These are phyloP conservation scores for Orthosia cruda DNA, from an alignment of 2,888 invertebrate species.

Conservation along the genomic window DNA sequence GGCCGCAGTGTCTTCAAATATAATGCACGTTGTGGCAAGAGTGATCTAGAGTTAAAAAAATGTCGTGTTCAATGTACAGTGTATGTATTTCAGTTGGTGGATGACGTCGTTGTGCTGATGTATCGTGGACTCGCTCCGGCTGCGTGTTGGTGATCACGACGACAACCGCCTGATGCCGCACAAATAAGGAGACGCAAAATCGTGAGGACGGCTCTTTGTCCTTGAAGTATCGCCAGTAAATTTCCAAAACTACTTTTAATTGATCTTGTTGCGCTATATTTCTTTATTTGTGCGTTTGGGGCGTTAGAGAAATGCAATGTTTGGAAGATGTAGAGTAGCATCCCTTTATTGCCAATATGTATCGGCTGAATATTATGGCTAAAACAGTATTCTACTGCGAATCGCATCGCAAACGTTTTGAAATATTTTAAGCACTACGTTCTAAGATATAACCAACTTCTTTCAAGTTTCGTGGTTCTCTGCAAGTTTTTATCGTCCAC, in stretches of 20 bases:
- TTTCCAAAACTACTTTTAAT: neutral
- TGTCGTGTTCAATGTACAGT: slow-evolving; percentile 58
- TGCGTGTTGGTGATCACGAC: slow-evolving; percentile 19
- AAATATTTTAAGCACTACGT: slow-evolving; percentile 13
- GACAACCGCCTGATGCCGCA: neutral
- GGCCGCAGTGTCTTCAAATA: slow-evolving; percentile 59
- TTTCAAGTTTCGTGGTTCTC: neutral
- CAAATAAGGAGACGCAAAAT: neutral
- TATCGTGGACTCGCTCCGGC: slow-evolving; percentile 17
- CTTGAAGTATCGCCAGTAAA: neutral
- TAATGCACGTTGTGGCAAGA: slow-evolving; percentile 49
- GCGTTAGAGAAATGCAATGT: neutral
- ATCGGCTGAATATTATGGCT: neutral
- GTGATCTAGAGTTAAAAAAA: slow-evolving; percentile 45
- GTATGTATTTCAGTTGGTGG: slow-evolving; percentile 48
- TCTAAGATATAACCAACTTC: slow-evolving; percentile 5
- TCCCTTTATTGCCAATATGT: slow-evolving; percentile 20
- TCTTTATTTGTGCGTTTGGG: slow-evolving; percentile 3
- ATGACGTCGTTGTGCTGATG: slow-evolving; percentile 29
- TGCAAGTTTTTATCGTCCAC: slow-evolving; percentile 23
- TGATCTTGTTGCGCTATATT: neutral
- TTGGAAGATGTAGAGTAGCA: neutral
- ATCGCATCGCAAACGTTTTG: neutral
- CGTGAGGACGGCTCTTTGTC: too few species aligned
- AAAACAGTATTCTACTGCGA: neutral